Base-by-base conservation (phyloP, 2,797 vertebrate species). In the Tolypeutes matacus region DNA sequence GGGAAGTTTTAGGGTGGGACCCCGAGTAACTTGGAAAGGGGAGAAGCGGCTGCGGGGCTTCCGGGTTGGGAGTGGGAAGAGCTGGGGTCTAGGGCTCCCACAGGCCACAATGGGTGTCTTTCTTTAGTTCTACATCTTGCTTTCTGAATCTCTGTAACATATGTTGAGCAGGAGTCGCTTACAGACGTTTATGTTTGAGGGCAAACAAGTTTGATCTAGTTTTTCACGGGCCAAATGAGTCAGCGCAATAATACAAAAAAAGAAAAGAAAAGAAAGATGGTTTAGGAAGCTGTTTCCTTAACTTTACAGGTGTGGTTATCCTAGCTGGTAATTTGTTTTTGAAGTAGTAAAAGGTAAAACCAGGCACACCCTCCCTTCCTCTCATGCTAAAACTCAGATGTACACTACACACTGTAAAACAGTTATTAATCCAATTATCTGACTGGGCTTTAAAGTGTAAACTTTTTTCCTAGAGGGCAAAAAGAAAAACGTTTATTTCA, bases 321-420 rank as follows among this genome's bases (percentile, higher is more conserved):
- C 73, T n/a, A 10, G 7, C 76, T 62, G 29, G 27, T 62, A 29
- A 21, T 72, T 77, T 95, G 86, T 76, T 91, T 95, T 90, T 65
- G n/a, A 88, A 83, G 34, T 34, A 49, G 67, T 90, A 10, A 86
- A 42, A 75, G 85, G 31, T 93, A 72, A 67, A 53, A 6, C 27
- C 7, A 18, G 76, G n/a, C 31, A 4, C 78, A 39, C 21, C 51
- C 18, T 58, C 17, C 29, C 29, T 60, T 21, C 5, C 4, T 9
- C 25, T 56, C 13, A 60, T 15, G 7, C 81, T 36, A 12, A 67
- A 84, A 25, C 27, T 21, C 29, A 78, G 25, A 34, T 25, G 21
- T 58, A 18, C 86, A 34, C 36, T 51, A 49, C 36, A 1, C 34
- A 20, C 56, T 51, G 36, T 86, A 9, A 76, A 69, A 36, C 6